Conservation (phyloP, 1,140 invertebrate species). For the Drosophila mojavensis region DNA sequence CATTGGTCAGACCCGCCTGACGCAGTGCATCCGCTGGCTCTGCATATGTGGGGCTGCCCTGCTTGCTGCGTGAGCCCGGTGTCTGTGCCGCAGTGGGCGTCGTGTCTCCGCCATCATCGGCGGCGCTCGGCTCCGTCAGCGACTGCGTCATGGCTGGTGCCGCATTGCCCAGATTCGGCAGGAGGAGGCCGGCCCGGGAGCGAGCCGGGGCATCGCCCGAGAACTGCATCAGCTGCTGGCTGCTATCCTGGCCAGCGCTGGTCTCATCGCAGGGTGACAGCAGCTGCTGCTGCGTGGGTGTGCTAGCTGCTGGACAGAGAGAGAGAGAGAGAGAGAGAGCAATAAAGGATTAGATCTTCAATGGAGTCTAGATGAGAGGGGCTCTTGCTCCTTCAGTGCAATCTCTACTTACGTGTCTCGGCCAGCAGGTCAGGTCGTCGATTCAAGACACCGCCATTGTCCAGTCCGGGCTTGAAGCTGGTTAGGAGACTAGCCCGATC, state of each 20-base stretch:
- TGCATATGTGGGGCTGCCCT: slow-evolving; percentile 95
- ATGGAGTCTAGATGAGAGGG: no score
- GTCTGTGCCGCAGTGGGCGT: slow-evolving; percentile 76
- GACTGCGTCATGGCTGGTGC: slow-evolving; percentile 61
- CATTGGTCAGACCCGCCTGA: slow-evolving; percentile 84
- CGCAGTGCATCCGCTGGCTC: slow-evolving; percentile 94
- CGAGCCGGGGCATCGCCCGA: slow-evolving; percentile 69
- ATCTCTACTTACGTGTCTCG: slow-evolving; percentile 87
- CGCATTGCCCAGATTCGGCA: slow-evolving; percentile 51
- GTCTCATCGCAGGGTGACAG: slow-evolving; percentile 84
- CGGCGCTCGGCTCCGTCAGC: slow-evolving; percentile 29
- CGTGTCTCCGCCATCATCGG: slow-evolving; percentile 57
- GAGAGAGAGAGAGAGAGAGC: neutral
- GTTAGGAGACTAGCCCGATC: slow-evolving; percentile 85
- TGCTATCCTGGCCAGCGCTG: slow-evolving; percentile 34
- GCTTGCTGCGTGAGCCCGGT: slow-evolving; percentile 74
- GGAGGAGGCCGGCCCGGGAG: slow-evolving; percentile 66
- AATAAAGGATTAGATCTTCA: no score
- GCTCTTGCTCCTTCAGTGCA: no score
- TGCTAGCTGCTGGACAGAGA: slow-evolving; percentile 68
- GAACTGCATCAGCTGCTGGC: slow-evolving; percentile 72
- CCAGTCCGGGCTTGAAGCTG: slow-evolving; percentile 82
- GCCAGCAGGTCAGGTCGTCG: slow-evolving; percentile 87
- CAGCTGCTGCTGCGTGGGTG: slow-evolving; percentile 85
- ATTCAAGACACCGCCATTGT: slow-evolving; percentile 86